A percentile compares a stretch with the other conserved stretches of the same genome.
phyloP scores from a whole-genome alignment of 2,113 vertebrate species.

The rabbit (Oryctolagus cuniculus) region mOryCun1.1 NC_091452.1:15842001-15842500 shows the following conservation, averaged over 20 bases:
- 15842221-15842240: not conserved
- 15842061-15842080: not conserved
- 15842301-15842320: not conserved
- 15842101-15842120: not conserved
- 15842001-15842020: not conserved
- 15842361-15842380: not conserved
- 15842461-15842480: not conserved
- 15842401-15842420: not conserved
- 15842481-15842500: not conserved
- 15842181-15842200: not conserved
- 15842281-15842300: not conserved
- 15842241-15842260: constrained; percentile 11
- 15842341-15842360: not conserved
- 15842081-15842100: not conserved
- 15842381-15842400: not conserved
- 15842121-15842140: constrained; percentile 30
- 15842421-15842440: not conserved
- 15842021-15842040: not conserved
- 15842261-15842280: not conserved
- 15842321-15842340: not conserved
- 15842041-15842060: not conserved
- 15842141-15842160: not conserved
- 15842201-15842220: constrained; percentile 33
- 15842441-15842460: not conserved
- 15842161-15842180: not conserved